Percentiles rank a stretch among this genome's conserved stretches.
phyloP scores from a whole-genome alignment of 2,888 invertebrate species.

The Notodonta ziczac region DNA sequence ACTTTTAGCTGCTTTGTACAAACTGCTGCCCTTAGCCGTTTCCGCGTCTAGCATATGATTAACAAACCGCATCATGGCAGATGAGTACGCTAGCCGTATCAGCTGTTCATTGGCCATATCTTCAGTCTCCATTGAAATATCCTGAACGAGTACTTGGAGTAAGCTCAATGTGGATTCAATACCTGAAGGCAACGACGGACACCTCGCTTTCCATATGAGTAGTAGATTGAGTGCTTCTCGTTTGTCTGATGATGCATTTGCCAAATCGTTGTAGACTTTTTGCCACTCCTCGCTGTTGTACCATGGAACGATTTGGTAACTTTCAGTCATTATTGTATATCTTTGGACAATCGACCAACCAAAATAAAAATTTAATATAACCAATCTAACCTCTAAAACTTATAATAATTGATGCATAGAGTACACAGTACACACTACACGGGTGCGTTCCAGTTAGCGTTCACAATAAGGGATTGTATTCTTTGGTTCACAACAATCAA shows the following conservation, averaged over 20 bases:
- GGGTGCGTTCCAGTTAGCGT: too few relatives aligned
- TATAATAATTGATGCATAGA: too few relatives aligned
- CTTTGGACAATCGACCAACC: background rate
- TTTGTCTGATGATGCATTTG: constrained; percentile 55
- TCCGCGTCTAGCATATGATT: constrained; percentile 86
- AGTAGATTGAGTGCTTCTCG: constrained; percentile 75
- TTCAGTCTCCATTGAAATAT: constrained; percentile 43
- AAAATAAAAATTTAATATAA: background rate
- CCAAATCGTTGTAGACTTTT: constrained; percentile 73
- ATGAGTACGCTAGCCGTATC: constrained; percentile 84
- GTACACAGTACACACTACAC: too few relatives aligned
- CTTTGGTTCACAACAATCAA: too few relatives aligned
- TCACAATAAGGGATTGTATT: too few relatives aligned
- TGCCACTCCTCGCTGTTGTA: constrained; percentile 81
- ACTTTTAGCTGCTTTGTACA: constrained; percentile 85
- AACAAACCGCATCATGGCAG: constrained; percentile 87
- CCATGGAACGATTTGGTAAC: constrained; percentile 74
- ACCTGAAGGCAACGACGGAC: constrained; percentile 83
- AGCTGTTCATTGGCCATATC: constrained; percentile 68
- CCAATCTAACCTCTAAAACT: background rate
- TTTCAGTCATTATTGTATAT: constrained; percentile 54
- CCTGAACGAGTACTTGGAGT: constrained; percentile 79
- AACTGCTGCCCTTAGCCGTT: constrained; percentile 79
- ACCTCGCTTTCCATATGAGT: constrained; percentile 84
- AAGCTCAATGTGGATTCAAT: constrained; percentile 85